A percentile compares a stretch with the other conserved stretches of the same genome.
Conservation (phyloP, 2,113 vertebrate genomes). For the Martes martes region DNA sequence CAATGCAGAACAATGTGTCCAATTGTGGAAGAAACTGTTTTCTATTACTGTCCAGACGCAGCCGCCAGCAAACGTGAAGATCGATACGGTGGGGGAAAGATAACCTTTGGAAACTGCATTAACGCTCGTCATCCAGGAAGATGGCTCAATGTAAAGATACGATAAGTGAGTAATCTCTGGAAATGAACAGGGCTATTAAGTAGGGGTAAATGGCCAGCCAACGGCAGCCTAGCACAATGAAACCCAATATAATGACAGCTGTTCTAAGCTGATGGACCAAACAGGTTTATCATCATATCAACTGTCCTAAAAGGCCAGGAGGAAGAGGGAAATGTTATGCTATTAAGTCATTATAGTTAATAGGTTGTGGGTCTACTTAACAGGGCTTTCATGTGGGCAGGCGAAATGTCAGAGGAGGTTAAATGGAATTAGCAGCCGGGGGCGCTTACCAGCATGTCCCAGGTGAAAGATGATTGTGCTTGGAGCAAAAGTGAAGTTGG, state of each 20-base stretch:
- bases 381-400: constrained; percentile 65
- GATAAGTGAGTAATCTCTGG: constrained; percentile 76
- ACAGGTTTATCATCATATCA: constrained; percentile 80
- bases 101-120: constrained; percentile 67
- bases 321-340: constrained; percentile 80
- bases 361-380: constrained; percentile 79
- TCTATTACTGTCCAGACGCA: constrained; percentile 39
- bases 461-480: constrained; percentile 96
- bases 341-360: constrained; percentile 88
- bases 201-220: constrained; percentile 74
- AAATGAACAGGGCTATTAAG: constrained; percentile 78
- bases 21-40: constrained; percentile 12
- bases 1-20: not conserved
- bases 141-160: constrained; percentile 62
- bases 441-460: constrained; percentile 94
- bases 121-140: constrained; percentile 54
- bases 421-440: constrained; percentile 74
- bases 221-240: constrained; percentile 51
- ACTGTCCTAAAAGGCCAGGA: constrained; percentile 80
- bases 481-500: constrained; percentile 96
- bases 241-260: constrained; percentile 74
- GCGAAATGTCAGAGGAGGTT: constrained; percentile 78
- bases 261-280: constrained; percentile 79
- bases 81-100: constrained; percentile 26
- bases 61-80: constrained; percentile 13